Base-by-base conservation (phyloP, 2,888 invertebrate species). In the Tachina grossa region DNA sequence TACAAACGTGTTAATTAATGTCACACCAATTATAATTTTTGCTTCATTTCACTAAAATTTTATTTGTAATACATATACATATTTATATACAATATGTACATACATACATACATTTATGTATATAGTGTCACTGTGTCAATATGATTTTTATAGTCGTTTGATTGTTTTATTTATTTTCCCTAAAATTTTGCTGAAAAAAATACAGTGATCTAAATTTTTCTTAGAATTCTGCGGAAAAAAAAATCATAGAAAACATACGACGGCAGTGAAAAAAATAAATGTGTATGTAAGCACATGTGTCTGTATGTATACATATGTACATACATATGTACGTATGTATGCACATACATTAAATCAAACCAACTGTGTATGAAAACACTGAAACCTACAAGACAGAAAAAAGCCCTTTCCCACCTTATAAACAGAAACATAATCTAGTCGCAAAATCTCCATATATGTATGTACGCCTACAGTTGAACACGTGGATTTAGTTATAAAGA, bases 121-220 rank as follows among this genome's bases (percentile, higher is more conserved):
- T 6, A 31, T 19, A 41, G 55, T 65, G 63, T 72, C 53, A 75
- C 68, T 81, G 59, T 75, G 81, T 81, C 74, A 81, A 81, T 68
- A 68, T 39, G 39, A 49, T 59, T 43, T 74, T 66, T 45, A 6
- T 41, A 41, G 31, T 19, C 31, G 4, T 66, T 69, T 53, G 57
- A 43, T 68, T 43, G 31, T 31, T 49, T 77, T 47, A 16, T 13
- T 55, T 55, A 13, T 59, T 49, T 59, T 16, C 10, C 41, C 11
- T 10, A 49, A 53, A n/a, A 39, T 39, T 16, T 51, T 57, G 8
- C 63, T 45, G 19, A 19, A 49, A 16, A 43, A 59, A 66, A 19
- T 43, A 68, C 39, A 77, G 59, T 80, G 77, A 78, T 59, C 71
- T 78, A 79, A 10, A 71, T 85, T 76, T n/a, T 82, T 78, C 81